A percentile compares a stretch with the other conserved stretches of the same genome.
Conservation (phyloP, 2,113 vertebrate species). For the Trichechus manatus region DNA sequence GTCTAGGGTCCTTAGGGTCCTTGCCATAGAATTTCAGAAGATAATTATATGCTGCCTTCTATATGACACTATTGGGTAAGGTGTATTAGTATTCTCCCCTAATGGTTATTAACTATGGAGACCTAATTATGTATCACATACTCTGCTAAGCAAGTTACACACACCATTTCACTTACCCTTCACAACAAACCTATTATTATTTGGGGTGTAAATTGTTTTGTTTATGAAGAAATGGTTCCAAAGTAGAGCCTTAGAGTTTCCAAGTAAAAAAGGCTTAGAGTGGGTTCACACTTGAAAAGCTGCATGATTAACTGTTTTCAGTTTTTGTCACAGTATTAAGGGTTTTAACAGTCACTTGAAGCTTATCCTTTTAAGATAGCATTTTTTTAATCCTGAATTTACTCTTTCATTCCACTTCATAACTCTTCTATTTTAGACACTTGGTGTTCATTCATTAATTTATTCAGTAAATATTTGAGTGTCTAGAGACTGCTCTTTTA, state of each 20-base stretch:
- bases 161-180: constrained; percentile 31
- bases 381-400: not conserved
- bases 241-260: not conserved
- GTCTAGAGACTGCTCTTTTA: not conserved
- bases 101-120: constrained; percentile 25
- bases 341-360: not conserved
- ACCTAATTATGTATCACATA: not conserved
- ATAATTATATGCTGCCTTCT: not conserved
- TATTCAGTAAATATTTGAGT: not conserved
- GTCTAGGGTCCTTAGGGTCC: not conserved
- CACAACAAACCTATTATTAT: constrained; percentile 7
- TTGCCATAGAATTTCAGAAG: constrained; percentile 43
- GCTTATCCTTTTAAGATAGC: not conserved
- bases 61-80: constrained; percentile 17
- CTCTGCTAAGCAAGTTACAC: constrained; percentile 34
- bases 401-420: not conserved
- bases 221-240: constrained; percentile 45
- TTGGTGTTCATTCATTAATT: not conserved
- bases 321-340: not conserved
- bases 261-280: not conserved
- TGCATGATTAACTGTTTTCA: not conserved
- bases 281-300: not conserved
- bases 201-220: not conserved
- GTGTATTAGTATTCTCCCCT: constrained; percentile 43
- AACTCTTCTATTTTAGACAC: not conserved